Percentiles rank a stretch among this genome's conserved stretches.
These are phyloP conservation scores for Eupithecia centaureata DNA, from an alignment of 2,888 invertebrate genomes.

Conservation along the genomic window DNA sequence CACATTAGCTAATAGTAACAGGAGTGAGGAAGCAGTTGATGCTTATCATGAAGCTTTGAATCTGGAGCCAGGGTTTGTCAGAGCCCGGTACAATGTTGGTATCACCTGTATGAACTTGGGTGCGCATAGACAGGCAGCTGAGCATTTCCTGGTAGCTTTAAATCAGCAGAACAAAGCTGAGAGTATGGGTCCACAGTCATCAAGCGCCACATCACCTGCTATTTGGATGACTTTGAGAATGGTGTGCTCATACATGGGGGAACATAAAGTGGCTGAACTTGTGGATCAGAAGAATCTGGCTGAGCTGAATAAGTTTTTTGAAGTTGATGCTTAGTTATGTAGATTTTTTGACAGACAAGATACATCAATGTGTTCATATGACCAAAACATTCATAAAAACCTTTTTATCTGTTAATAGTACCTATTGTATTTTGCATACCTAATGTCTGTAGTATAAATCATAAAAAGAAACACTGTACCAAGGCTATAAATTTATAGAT, in stretches of 20 bases:
- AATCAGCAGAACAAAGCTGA: slow-evolving; percentile 92
- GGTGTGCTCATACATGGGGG: slow-evolving; percentile 92
- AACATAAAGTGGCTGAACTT: slow-evolving; percentile 85
- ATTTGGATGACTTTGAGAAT: slow-evolving; percentile 97
- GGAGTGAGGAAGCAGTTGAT: slow-evolving; percentile 97
- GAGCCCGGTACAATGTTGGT: slow-evolving; percentile 98
- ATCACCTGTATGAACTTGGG: slow-evolving; percentile 98
- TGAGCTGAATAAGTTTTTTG: slow-evolving; percentile 84
- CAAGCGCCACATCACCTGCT: slow-evolving; percentile 89
- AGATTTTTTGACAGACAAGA: neutral
- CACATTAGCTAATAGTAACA: slow-evolving; percentile 97
- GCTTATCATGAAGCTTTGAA: slow-evolving; percentile 96
- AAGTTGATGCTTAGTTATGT: slow-evolving; percentile 51
- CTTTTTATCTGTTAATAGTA: no score
- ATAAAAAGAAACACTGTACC: slow-evolving; percentile 2
- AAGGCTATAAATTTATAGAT: no score
- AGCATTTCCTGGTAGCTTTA: slow-evolving; percentile 96
- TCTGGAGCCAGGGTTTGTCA: slow-evolving; percentile 96
- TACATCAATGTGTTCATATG: neutral
- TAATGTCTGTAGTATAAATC: no score
- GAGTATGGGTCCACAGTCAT: slow-evolving; percentile 65
- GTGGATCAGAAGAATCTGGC: slow-evolving; percentile 85
- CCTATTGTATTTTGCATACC: no score
- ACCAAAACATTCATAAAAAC: neutral
- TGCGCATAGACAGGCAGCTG: slow-evolving; percentile 97